phyloP scores from a whole-genome alignment of 1,140 invertebrate genomes.

The Aricia agestis region DNA sequence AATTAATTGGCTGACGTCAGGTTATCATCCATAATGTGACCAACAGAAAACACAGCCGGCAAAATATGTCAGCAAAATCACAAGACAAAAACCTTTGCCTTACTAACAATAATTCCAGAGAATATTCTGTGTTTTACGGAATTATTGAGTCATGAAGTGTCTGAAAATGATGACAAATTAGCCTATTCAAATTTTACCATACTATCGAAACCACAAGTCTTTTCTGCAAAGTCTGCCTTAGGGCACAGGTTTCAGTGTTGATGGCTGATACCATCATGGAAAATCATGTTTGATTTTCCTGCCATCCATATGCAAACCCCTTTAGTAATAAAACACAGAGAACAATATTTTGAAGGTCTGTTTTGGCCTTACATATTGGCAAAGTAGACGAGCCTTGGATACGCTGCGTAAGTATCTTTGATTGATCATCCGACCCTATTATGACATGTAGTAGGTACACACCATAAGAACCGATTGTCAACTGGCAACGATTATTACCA shows the following conservation, averaged over 20 bases:
- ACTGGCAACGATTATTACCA: background rate
- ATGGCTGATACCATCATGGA: too few species aligned
- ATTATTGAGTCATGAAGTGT: background rate
- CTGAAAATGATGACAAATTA: background rate
- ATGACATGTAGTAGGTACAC: too few species aligned
- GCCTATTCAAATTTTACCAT: background rate
- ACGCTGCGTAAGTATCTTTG: too few species aligned
- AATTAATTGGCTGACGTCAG: background rate
- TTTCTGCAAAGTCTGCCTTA: background rate
- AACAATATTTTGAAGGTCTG: too few species aligned
- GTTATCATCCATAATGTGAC: background rate
- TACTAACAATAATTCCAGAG: background rate
- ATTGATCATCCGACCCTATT: too few species aligned
- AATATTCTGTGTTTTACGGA: background rate
- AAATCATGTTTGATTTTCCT: too few species aligned
- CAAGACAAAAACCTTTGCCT: background rate
- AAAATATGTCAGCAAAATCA: background rate
- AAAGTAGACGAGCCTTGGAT: too few species aligned
- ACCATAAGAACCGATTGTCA: too few species aligned
- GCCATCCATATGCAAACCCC: too few species aligned
- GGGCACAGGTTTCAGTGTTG: too few species aligned
- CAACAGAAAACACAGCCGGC: background rate
- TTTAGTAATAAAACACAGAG: too few species aligned
- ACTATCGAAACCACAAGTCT: background rate
- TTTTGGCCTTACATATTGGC: too few species aligned